These are phyloP conservation scores for Drosophila simulans DNA, from an alignment of 1,140 invertebrate genomes.

Conservation along the genomic window DNA sequence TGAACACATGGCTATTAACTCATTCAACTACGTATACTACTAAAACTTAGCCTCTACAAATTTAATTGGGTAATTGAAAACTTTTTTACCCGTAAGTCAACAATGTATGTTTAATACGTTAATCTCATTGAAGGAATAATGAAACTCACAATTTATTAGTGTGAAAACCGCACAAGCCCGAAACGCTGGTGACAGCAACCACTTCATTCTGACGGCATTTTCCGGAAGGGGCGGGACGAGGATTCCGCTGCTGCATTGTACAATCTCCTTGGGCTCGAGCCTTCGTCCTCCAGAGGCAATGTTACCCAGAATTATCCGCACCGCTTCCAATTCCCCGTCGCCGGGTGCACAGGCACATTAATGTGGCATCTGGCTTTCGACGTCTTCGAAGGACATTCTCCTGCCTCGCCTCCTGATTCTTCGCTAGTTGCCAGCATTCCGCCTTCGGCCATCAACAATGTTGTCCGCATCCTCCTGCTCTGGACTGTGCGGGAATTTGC, in stretches of 20 bases:
- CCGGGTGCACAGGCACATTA: constrained; percentile 25
- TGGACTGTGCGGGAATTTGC: constrained; percentile 55
- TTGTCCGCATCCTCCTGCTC: constrained; percentile 45
- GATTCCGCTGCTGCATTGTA: constrained; percentile 8
- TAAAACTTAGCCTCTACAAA: too few species aligned
- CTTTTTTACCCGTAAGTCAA: not conserved
- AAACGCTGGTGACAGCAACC: not conserved
- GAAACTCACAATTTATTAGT: not conserved
- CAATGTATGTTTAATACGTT: too few species aligned
- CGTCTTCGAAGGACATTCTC: constrained; percentile 24
- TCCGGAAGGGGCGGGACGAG: not conserved
- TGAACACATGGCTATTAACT: not conserved
- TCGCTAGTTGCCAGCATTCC: not conserved
- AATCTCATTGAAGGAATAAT: not conserved
- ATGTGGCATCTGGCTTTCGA: constrained; percentile 40
- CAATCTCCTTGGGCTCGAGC: not conserved
- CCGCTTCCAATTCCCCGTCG: not conserved
- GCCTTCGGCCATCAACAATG: constrained; percentile 53
- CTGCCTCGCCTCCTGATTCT: not conserved
- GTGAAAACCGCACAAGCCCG: constrained; percentile 12
- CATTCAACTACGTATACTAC: too few species aligned
- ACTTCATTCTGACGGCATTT: not conserved
- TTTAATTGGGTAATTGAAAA: too few species aligned
- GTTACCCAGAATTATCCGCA: constrained; percentile 17
- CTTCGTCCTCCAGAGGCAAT: not conserved